A percentile compares a stretch with the other conserved stretches of the same genome.
Evolutionary conservation across 2,888 invertebrate genomes (phyloP).

Genomic region (Oxycera nigricornis): DNA sequence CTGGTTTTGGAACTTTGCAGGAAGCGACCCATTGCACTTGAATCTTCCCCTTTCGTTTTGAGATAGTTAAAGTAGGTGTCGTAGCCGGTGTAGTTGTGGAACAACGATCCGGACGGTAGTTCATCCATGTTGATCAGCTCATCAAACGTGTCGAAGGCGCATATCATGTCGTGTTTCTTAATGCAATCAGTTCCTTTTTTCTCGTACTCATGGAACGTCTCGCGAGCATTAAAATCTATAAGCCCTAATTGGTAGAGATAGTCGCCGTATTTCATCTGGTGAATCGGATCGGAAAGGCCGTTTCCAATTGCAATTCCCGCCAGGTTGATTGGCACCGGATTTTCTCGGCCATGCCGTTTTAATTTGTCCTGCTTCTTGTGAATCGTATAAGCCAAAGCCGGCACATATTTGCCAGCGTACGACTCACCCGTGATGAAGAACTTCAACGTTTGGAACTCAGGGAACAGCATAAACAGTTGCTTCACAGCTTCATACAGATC

Average conservation of each 20-base stretch:
- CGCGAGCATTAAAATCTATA: constrained; percentile 67
- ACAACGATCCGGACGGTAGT: constrained; percentile 68
- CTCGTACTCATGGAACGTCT: constrained; percentile 69
- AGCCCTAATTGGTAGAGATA: constrained; percentile 79
- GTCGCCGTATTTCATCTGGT: constrained; percentile 79
- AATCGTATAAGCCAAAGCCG: constrained; percentile 71
- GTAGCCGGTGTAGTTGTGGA: constrained; percentile 67
- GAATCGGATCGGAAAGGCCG: constrained; percentile 78
- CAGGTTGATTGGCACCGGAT: constrained; percentile 56
- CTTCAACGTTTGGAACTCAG: constrained; percentile 73
- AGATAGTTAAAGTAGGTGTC: constrained; percentile 65
- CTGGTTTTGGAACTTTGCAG: constrained; percentile 65
- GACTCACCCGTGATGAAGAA: constrained; percentile 92
- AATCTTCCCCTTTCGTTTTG: constrained; percentile 69
- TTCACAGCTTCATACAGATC: constrained; percentile 77
- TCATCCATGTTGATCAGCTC: constrained; percentile 69
- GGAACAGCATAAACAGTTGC: constrained; percentile 87
- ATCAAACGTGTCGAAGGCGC: constrained; percentile 78
- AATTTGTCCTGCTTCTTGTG: constrained; percentile 60
- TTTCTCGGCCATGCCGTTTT: constrained; percentile 46
- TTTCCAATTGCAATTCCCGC: constrained; percentile 72
- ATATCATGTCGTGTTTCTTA: constrained; percentile 67
- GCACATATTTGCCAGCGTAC: constrained; percentile 81
- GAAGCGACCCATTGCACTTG: constrained; percentile 62
- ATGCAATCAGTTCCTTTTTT: constrained; percentile 68